Evolutionary conservation across 1,140 invertebrate species (phyloP), one percentile per base, ranked within the genome.

Genomic region (Drosophila kanapiae): DNA sequence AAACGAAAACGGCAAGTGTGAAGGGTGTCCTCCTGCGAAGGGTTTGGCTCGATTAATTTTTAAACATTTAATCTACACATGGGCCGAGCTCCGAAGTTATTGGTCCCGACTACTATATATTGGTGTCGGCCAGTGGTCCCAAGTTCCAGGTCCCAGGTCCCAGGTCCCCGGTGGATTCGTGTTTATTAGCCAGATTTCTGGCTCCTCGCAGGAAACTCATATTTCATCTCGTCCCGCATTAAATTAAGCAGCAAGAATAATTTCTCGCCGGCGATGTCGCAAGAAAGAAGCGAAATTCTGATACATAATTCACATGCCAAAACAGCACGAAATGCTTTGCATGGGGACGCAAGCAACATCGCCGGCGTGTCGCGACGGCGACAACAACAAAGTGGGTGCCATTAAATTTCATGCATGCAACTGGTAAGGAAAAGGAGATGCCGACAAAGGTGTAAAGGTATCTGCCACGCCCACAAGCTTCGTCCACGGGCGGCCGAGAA

Each of bases 381-480:
- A 84, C 85, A 81, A 85, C 86, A 91, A 90, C 86, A 90, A 90
- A 90, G 82, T 90, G 85, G 81, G 81, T 79, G 81, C 86, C 86
- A 90, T 90, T 90, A 90, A 90, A 91, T 91, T 91, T 90, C 82
- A 90, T 91, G 82, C 86, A 90, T 81, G 81, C 84, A 90, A 90
- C 86, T 87, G 74, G 80, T 87, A 71, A 35, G 58, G 38, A 56
- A 78, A 49, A 57, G n/a, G 65, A 35, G 31, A 59, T 11, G n/a
- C 23, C 14, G 56, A 54, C 23, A 14, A 38, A 16, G 33, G 62
- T 43, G 62, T 43, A 59, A 58, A 16, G 72, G 61, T 79, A 82
- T 61, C 67, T 90, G 86, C 86, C 86, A 90, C 85, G 82, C 85
- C 85, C 81, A 88, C 81, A 70, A 54, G 74, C 80, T 83, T 80